Conservation (phyloP, 2,113 vertebrate genomes). For the Oncorhynchus masou region DNA sequence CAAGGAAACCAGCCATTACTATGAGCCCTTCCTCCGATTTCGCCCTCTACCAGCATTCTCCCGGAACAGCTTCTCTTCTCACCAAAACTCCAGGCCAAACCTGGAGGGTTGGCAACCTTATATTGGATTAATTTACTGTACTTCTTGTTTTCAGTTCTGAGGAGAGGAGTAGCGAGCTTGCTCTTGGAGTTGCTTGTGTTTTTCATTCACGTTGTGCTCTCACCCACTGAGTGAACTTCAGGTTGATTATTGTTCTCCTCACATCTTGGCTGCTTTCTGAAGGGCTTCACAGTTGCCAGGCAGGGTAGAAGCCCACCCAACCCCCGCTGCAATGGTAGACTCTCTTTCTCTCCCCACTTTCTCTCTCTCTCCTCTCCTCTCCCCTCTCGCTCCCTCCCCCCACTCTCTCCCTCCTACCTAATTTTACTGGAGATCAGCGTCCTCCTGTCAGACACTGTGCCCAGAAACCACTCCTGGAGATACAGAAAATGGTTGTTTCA, state of each 20-base stretch:
- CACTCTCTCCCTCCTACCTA: slow-evolving; percentile 21
- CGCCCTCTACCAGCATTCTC: too few relatives aligned
- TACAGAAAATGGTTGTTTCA: neutral
- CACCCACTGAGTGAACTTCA: neutral
- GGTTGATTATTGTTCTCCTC: neutral
- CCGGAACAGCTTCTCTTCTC: too few relatives aligned
- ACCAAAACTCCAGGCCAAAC: too few relatives aligned
- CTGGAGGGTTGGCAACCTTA: too few relatives aligned
- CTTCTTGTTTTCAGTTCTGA: slow-evolving; percentile 18
- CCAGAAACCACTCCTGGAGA: slow-evolving; percentile 32
- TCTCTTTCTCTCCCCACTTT: neutral
- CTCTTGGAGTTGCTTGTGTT: neutral
- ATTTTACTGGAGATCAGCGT: slow-evolving; percentile 53
- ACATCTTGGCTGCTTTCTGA: slow-evolving; percentile 25
- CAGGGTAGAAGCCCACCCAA: slow-evolving; percentile 46
- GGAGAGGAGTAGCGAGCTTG: neutral
- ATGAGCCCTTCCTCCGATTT: too few relatives aligned
- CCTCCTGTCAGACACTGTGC: slow-evolving; percentile 27
- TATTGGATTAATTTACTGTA: too few relatives aligned
- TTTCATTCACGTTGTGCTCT: neutral
- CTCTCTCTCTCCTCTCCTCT: neutral
- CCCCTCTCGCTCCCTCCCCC: slow-evolving; percentile 15
- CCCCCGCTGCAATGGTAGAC: slow-evolving; percentile 35
- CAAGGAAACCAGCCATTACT: too few relatives aligned
- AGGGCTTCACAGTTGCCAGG: slow-evolving; percentile 53